Percentiles rank a stretch among this genome's conserved stretches.
phyloP scores from a whole-genome alignment of 2,797 vertebrate species.

The Danio tinwini region DNA sequence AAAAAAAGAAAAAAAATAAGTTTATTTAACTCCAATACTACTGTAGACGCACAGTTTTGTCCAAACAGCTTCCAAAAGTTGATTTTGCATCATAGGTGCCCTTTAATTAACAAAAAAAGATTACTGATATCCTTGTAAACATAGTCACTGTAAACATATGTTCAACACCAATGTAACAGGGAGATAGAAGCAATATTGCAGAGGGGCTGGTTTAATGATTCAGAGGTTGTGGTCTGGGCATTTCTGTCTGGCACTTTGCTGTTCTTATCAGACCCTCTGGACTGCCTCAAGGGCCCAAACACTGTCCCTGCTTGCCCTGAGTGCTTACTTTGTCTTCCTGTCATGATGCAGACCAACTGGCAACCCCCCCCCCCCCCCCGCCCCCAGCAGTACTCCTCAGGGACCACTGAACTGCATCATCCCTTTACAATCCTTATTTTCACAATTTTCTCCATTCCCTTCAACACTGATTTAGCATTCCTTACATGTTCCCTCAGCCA shows the following conservation, averaged over 20 bases:
- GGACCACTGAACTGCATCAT: background rate
- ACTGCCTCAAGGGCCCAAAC: constrained; percentile 11
- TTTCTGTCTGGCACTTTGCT: constrained; percentile 26
- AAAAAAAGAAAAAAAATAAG: too few species aligned
- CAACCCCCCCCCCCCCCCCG: background rate
- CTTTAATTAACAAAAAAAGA: too few species aligned
- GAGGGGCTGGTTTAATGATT: constrained; percentile 8
- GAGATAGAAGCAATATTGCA: background rate
- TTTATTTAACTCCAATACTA: too few species aligned
- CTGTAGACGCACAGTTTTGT: too few species aligned
- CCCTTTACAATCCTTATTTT: background rate
- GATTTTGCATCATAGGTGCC: too few species aligned
- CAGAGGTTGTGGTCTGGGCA: constrained; percentile 6
- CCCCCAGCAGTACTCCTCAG: background rate
- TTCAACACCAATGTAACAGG: background rate
- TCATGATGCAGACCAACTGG: constrained; percentile 53
- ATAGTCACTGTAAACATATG: background rate
- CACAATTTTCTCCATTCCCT: background rate
- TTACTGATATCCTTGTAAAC: too few species aligned
- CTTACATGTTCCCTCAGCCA: background rate
- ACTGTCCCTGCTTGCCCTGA: constrained; percentile 6
- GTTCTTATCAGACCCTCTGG: constrained; percentile 36
- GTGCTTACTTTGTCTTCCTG: constrained; percentile 26
- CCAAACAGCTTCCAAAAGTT: too few species aligned
- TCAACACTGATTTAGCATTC: constrained; percentile 5